Conservation (phyloP, 2,888 invertebrate species). For the Megastigmus dorsalis region DNA sequence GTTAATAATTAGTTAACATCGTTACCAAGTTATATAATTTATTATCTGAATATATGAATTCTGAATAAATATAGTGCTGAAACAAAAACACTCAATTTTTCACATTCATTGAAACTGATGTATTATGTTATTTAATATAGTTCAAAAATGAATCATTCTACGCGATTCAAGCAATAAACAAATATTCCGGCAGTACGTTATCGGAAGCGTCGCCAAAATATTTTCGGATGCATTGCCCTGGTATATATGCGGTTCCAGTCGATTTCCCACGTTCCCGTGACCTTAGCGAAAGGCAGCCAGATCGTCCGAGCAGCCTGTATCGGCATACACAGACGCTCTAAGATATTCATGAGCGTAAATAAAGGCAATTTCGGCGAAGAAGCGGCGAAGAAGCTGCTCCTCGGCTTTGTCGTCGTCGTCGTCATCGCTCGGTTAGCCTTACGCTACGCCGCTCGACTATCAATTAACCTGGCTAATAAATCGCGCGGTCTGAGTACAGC, state of each 20-base stretch:
- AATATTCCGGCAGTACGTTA: background rate
- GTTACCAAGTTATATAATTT: no score
- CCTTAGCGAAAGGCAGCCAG: background rate
- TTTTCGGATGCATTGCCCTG: constrained; percentile 1
- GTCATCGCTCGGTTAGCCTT: constrained; percentile 40
- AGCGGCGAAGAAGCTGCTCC: no score
- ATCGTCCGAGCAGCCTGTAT: no score
- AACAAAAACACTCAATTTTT: no score
- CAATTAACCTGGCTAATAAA: constrained; percentile 71
- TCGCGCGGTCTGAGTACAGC: constrained; percentile 46
- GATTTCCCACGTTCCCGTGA: constrained; percentile 29
- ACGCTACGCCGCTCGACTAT: constrained; percentile 64
- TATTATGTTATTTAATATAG: no score
- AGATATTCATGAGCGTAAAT: constrained; percentile 44
- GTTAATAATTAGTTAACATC: no score
- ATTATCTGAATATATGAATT: no score
- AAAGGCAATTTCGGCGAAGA: constrained; percentile 63
- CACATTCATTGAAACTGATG: no score
- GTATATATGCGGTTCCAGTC: background rate
- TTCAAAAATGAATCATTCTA: no score
- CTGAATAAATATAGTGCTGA: no score
- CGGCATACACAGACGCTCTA: background rate
- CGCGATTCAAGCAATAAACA: no score
- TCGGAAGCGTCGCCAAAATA: background rate
- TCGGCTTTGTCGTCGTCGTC: no score